phyloP scores from a whole-genome alignment of 2,797 vertebrate species.

The Linurgus olivaceus region DNA sequence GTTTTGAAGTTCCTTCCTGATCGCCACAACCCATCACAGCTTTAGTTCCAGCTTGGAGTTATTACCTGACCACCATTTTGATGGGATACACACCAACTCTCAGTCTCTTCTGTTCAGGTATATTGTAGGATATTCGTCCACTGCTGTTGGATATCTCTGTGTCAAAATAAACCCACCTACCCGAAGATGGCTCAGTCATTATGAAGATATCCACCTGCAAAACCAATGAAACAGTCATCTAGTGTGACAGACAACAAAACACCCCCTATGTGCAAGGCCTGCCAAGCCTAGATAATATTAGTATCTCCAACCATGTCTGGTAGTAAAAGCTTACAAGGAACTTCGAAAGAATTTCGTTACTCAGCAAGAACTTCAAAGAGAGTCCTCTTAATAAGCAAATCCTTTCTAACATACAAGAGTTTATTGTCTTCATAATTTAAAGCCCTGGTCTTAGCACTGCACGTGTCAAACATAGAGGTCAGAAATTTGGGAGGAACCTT shows the following conservation, averaged over 20 bases:
- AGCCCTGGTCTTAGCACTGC: background rate
- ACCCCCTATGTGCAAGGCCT: background rate
- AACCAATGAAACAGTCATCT: background rate
- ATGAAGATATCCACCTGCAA: constrained; percentile 91
- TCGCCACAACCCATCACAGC: background rate
- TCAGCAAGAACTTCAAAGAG: background rate
- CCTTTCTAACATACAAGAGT: background rate
- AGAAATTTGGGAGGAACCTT: background rate
- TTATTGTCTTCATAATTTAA: background rate
- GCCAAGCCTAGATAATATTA: background rate
- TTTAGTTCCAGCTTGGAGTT: background rate
- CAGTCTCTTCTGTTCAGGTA: constrained; percentile 88
- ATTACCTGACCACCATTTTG: constrained; percentile 98
- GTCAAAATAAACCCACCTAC: constrained; percentile 95
- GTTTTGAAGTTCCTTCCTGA: background rate
- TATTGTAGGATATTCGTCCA: constrained; percentile 89
- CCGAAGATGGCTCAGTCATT: constrained; percentile 92
- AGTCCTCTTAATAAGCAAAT: background rate
- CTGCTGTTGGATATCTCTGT: constrained; percentile 95
- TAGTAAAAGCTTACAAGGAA: background rate
- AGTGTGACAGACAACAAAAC: background rate
- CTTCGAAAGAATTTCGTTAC: background rate
- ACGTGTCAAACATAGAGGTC: background rate
- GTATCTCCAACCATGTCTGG: background rate
- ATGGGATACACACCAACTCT: constrained; percentile 92